These are phyloP conservation scores for Pyxicephalus adspersus DNA, from an alignment of 2,113 vertebrate genomes.

Conservation along the genomic window DNA sequence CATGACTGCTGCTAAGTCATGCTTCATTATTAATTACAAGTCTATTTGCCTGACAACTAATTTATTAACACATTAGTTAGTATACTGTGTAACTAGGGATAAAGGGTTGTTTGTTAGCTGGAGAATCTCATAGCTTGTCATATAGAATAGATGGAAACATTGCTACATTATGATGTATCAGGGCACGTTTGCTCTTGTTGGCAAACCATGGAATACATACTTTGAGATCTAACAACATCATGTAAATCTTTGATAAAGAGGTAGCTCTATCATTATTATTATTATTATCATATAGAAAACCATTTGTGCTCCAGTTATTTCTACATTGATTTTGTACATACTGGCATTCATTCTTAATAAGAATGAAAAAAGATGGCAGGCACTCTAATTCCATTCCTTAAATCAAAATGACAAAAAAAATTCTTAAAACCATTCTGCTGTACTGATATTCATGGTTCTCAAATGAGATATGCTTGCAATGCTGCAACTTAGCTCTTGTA, in stretches of 20 bases:
- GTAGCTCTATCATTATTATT: neutral
- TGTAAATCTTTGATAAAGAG: neutral
- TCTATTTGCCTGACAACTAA: slow-evolving; percentile 42
- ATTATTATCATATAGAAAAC: no score
- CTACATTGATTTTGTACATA: no score
- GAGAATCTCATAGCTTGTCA: neutral
- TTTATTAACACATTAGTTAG: slow-evolving; percentile 43
- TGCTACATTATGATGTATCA: neutral
- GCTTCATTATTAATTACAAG: slow-evolving; percentile 48
- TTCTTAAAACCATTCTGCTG: no score
- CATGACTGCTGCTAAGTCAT: slow-evolving; percentile 33
- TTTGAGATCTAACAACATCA: neutral
- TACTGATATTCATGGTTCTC: no score
- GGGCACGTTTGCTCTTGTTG: neutral
- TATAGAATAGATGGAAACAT: neutral
- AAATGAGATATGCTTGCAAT: no score
- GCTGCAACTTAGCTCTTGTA: no score
- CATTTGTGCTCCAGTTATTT: no score
- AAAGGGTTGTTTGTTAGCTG: neutral
- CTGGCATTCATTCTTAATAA: no score
- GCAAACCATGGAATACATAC: neutral
- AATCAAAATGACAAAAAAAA: no score
- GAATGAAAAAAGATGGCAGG: no score
- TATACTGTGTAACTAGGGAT: slow-evolving; percentile 35
- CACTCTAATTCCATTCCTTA: no score